phyloP scores from a whole-genome alignment of 1,140 invertebrate species.

The Caenorhabditis inopinata region DNA sequence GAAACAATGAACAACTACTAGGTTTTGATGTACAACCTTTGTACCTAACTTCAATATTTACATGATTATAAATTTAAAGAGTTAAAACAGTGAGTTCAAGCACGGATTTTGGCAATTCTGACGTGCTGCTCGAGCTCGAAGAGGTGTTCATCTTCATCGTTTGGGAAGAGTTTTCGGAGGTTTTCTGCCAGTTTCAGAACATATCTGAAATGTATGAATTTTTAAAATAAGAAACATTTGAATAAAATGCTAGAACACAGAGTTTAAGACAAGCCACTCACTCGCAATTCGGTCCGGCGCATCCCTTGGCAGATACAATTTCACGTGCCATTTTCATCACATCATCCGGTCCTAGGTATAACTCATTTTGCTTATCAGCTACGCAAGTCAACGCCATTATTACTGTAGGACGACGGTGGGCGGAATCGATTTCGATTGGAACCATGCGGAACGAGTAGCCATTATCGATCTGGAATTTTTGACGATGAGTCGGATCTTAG shows the following conservation, averaged over 20 bases:
- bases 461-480: conserved; percentile 42
- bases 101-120: conserved; percentile 5
- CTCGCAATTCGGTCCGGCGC: conserved; percentile 41
- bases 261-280: conserved; percentile 33
- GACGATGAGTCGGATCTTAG: too few species aligned
- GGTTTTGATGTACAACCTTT: not conserved
- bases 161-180: conserved; percentile 30
- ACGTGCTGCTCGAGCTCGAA: conserved; percentile 35
- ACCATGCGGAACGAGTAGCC: conserved; percentile 39
- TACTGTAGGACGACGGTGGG: not conserved
- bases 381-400: conserved; percentile 37
- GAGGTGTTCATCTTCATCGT: conserved; percentile 40
- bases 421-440: not conserved
- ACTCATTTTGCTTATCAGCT: conserved; percentile 22
- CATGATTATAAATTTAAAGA: not conserved
- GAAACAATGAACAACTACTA: not conserved
- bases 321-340: conserved; percentile 34
- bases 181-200: conserved; percentile 42
- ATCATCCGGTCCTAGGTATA: conserved; percentile 34
- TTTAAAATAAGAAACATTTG: too few species aligned
- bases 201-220: conserved; percentile 30
- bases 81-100: not conserved
- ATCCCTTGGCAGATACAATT: conserved; percentile 33
- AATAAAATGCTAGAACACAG: not conserved
- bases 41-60: not conserved